A percentile compares a stretch with the other conserved stretches of the same genome.
Conservation (phyloP, 2,113 vertebrate species). For the Pseudopipra pipra region DNA sequence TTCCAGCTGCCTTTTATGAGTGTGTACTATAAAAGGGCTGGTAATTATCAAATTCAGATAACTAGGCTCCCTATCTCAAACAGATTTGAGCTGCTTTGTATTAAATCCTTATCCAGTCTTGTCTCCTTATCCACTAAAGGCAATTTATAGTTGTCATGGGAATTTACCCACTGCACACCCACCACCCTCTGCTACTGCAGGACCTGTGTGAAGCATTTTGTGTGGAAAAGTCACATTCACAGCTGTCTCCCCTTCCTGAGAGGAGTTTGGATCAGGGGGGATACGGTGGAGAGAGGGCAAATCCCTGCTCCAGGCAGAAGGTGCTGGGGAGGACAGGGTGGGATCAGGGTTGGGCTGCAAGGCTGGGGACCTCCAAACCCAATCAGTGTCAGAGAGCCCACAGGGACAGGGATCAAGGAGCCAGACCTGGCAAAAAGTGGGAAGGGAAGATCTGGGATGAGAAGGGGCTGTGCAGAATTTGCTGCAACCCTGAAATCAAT, state of each 20-base stretch:
- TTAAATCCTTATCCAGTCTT: neutral
- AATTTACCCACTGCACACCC: neutral
- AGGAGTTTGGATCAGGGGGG: neutral
- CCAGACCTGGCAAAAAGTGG: neutral
- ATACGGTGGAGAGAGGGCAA: rapidly evolving
- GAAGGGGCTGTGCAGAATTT: neutral
- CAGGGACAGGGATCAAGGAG: neutral
- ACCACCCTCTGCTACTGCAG: neutral
- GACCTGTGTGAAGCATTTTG: neutral
- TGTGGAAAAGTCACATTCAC: neutral
- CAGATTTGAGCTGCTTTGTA: neutral
- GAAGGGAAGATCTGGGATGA: neutral
- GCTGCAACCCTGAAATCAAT: neutral
- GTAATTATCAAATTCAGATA: neutral
- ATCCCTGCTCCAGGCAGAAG: neutral
- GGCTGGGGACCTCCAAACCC: neutral
- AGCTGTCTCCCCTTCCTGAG: neutral
- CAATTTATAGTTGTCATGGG: neutral
- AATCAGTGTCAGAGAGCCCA: neutral
- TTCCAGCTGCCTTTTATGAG: slow-evolving; percentile 25
- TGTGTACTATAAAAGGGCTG: neutral
- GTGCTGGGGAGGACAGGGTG: neutral
- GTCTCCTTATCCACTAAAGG: neutral
- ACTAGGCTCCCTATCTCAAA: neutral
- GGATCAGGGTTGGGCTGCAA: neutral